Base-by-base conservation (phyloP, 2,888 invertebrate species). In the Philereme vetulata region DNA sequence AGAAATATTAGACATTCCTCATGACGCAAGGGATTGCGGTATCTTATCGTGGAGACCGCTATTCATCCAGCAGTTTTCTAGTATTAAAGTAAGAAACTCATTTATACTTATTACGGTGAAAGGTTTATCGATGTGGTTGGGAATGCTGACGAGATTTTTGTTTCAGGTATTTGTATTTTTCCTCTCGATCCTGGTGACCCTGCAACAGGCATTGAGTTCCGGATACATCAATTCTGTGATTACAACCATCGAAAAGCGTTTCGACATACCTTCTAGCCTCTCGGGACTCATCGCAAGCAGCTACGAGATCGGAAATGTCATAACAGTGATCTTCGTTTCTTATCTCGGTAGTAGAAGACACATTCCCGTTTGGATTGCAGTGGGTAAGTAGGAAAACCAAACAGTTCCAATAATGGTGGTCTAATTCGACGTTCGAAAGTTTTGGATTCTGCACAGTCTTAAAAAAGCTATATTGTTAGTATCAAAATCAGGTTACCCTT, bases 141-240 rank as follows among this genome's bases (percentile, higher is more conserved):
- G 5, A 49, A 51, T 7, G 55, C 47, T 64, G 62, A 65, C 46
- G 9, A 49, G 36, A 44, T 5, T 21, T 70, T 76, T 70, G 58
- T 63, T 93, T 60, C 92, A 96, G 95, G 96, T 97, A 82, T 97
- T 97, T 88, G 97, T 97, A 82, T 94, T 97, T 86, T 94, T 97
- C 78, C 94, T 97, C 73, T 97, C 97, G 81, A 95, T 97, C 93
- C 95, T 97, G 82, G 97, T 97, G 77, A 97, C 97, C 75, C 93
- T 97, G 72, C 97, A 97, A 84, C 97, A 97, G 89, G 97, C 97
- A 32, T 93, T 97, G 69, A 97, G 97, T 85, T 97, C 97, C 65
- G 97, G 97, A 70, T 97, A 97, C 85, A 97, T 97, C 73, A 97
- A 97, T 92, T 97, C 97, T 85, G 98, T 98, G 88, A 98, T 98